Evolutionary conservation across 1,140 invertebrate genomes (phyloP).

Genomic region (Ganaspis sp.): DNA sequence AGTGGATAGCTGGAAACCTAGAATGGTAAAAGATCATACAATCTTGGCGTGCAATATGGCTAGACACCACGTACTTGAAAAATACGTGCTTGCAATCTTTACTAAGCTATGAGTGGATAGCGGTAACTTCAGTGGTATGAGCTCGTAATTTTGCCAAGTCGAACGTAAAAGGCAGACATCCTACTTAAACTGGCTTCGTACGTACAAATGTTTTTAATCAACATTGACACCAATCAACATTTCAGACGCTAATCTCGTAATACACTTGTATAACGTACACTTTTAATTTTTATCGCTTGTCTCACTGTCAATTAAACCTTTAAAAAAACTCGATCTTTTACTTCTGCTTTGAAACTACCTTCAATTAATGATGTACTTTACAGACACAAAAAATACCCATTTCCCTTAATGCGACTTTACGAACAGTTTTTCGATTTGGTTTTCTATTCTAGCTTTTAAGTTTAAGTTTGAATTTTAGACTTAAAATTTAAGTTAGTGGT

Average conservation of each 20-base stretch:
- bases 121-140: slow-evolving; percentile 13
- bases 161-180: slow-evolving; percentile 26
- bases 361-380: too few relatives aligned
- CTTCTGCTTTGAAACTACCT: too few relatives aligned
- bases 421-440: too few relatives aligned
- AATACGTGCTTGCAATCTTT: slow-evolving; percentile 26
- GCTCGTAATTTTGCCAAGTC: slow-evolving; percentile 19
- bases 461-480: too few relatives aligned
- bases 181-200: slow-evolving; percentile 19
- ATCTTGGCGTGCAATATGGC: slow-evolving; percentile 13
- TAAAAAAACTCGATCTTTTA: not conserved
- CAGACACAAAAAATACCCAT: too few relatives aligned
- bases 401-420: too few relatives aligned
- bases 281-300: slow-evolving; percentile 4
- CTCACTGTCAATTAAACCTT: slow-evolving; percentile 18
- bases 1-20: not conserved
- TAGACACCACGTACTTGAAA: slow-evolving; percentile 20
- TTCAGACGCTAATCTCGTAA: slow-evolving; percentile 25
- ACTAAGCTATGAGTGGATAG: slow-evolving; percentile 16
- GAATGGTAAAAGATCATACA: slow-evolving; percentile 5
- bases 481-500: too few relatives aligned
- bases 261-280: slow-evolving; percentile 14
- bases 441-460: too few relatives aligned
- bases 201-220: slow-evolving; percentile 29
- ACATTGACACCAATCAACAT: slow-evolving; percentile 31